phyloP scores from a whole-genome alignment of 2,888 invertebrate species.

The Ryuthela nishihirai region DNA sequence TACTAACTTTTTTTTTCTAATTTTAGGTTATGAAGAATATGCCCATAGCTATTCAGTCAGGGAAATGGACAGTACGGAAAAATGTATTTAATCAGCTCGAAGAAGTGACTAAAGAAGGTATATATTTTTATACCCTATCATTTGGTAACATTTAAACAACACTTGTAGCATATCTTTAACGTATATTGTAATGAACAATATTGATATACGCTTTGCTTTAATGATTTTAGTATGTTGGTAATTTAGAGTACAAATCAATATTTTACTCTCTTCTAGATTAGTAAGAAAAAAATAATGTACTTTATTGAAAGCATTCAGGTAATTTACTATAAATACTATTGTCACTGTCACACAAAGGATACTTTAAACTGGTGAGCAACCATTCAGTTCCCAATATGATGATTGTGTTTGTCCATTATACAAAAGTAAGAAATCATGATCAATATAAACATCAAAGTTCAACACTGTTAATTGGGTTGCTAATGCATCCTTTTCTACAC shows the following conservation, averaged over 20 bases:
- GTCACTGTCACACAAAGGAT: neutral
- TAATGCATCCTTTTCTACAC: too few relatives aligned
- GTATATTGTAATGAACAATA: too few relatives aligned
- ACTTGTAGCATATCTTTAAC: too few relatives aligned
- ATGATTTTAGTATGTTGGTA: too few relatives aligned
- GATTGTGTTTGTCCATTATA: neutral
- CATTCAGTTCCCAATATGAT: neutral
- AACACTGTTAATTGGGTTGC: too few relatives aligned
- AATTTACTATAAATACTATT: neutral
- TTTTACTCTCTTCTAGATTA: too few relatives aligned
- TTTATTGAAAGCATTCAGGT: neutral
- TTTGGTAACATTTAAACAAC: too few relatives aligned
- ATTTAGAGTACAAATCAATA: too few relatives aligned
- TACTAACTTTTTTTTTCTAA: neutral
- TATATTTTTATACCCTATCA: constrained; percentile 46
- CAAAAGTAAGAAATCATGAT: too few relatives aligned
- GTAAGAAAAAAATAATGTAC: neutral
- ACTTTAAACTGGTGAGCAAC: neutral
- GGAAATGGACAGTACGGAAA: constrained; percentile 66
- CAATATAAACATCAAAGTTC: too few relatives aligned
- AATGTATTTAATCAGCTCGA: constrained; percentile 65
- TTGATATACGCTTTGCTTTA: too few relatives aligned
- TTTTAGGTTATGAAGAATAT: constrained; percentile 61
- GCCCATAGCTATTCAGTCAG: constrained; percentile 67
- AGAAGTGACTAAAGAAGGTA: constrained; percentile 69